These are phyloP conservation scores for Stichodactyla mertensii DNA, from an alignment of 64 coral and sea anemone genomes.

Conservation along the genomic window DNA sequence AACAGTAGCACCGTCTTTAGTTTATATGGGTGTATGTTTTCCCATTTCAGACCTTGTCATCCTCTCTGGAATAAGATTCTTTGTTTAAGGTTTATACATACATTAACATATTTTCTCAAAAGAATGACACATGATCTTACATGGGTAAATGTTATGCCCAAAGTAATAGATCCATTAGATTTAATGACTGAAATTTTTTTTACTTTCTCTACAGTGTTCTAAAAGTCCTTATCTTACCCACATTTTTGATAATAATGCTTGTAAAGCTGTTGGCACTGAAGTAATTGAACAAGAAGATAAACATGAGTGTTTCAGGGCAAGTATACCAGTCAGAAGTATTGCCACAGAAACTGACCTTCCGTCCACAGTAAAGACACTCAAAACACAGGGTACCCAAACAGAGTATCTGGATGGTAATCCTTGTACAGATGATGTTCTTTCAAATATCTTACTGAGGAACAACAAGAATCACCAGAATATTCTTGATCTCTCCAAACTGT, in stretches of 20 bases:
- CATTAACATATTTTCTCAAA: too few species aligned
- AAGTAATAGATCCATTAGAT: too few species aligned
- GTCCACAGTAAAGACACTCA: background rate
- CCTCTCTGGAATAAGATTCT: too few species aligned
- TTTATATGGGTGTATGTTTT: too few species aligned
- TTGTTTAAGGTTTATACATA: too few species aligned
- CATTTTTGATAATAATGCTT: background rate
- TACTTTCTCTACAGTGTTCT: background rate
- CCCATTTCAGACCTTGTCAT: too few species aligned
- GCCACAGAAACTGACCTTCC: constrained; percentile 4
- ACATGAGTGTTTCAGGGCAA: background rate
- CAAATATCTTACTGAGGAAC: background rate
- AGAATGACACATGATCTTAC: too few species aligned
- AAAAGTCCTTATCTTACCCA: background rate
- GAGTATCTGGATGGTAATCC: background rate
- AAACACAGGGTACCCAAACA: constrained; percentile 14
- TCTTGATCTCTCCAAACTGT: background rate
- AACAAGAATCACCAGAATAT: background rate
- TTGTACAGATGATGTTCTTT: background rate
- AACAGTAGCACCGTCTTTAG: too few species aligned
- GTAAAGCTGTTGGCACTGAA: background rate
- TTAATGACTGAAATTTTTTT: too few species aligned
- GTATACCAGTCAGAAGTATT: background rate
- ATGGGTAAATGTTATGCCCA: too few species aligned
- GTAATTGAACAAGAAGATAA: background rate